Conservation (phyloP, 2,113 vertebrate genomes). For the Lagopus leucura region DNA sequence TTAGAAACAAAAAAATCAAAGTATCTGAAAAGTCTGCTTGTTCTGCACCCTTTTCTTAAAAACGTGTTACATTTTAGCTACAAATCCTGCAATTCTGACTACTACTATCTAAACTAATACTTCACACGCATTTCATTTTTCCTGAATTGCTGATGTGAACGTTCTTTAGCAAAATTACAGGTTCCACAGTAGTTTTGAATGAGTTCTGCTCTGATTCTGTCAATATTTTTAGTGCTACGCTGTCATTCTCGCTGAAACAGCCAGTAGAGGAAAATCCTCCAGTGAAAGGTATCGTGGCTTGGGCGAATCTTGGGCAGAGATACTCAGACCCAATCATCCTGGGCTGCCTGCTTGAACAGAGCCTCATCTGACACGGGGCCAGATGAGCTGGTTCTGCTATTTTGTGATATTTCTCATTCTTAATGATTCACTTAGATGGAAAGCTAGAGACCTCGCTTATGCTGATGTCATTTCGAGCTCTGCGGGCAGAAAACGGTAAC, state of each 20-base stretch:
- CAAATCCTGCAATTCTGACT: neutral
- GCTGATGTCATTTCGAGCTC: neutral
- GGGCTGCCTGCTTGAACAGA: neutral
- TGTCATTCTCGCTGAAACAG: neutral
- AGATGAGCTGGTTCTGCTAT: neutral
- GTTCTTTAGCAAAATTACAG: neutral
- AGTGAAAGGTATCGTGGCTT: neutral
- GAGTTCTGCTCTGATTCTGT: neutral
- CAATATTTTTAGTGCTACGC: neutral
- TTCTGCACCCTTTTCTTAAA: neutral
- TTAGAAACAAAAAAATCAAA: neutral
- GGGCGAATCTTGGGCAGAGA: neutral
- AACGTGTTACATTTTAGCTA: neutral
- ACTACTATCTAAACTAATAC: neutral
- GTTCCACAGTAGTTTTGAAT: neutral
- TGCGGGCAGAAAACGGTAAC: neutral
- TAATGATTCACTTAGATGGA: neutral
- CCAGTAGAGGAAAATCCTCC: neutral
- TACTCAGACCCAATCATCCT: neutral
- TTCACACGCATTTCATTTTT: neutral
- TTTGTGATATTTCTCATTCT: neutral
- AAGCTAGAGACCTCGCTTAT: neutral
- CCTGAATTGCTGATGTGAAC: neutral
- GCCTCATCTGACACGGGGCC: neutral
- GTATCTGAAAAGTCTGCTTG: neutral